Evolutionary conservation across 1,140 invertebrate genomes (phyloP), one percentile per base, ranked within the genome.

Genomic region (Pectinophora gossypiella): DNA sequence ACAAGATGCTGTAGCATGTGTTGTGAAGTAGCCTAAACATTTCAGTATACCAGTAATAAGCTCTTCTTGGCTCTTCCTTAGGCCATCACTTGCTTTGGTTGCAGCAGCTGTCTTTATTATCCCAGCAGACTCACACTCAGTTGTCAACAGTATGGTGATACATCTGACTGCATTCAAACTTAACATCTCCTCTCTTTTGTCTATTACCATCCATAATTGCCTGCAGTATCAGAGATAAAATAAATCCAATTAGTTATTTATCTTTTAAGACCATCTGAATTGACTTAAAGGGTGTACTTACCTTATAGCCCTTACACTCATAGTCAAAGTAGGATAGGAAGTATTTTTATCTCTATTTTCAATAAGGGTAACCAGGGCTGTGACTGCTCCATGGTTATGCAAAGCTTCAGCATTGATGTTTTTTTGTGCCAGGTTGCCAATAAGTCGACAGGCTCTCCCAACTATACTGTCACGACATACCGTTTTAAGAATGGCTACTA

Each of bases 231-330:
- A 15, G 7, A 40, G 7, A 40, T 16, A 40, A 1, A 40, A 32
- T 32, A 9, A 32, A 23, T 10, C 4, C 22, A 23, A n/a, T n/a
- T 5, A 23, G 6, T 32, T 9, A 32, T 32, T 32, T 32, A 32
- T n/a, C 9, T 3, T 2, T 32, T 3, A 32, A 7, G 1, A 32
- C 27, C n/a, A 45, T 49, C 6, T 51, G 19, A 52, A 52, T 5
- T 35, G 36, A 19, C 19, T 42, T 3, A 47, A 51, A 21, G 44
- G 18, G 1, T 38, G 46, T 6, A 65, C 27, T 59, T 74, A 89
- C 88, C 88, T 88, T 20, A 89, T 83, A 22, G 87, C 88, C 53
- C 88, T 72, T 3, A 89, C 86, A 48, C 81, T 85, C 88, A 89
- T 88, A 20, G 76, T 76, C 19, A 86, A 65, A 10, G 88, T 89